Conservation (phyloP, 2,888 invertebrate genomes). For the Acleris cristana region DNA sequence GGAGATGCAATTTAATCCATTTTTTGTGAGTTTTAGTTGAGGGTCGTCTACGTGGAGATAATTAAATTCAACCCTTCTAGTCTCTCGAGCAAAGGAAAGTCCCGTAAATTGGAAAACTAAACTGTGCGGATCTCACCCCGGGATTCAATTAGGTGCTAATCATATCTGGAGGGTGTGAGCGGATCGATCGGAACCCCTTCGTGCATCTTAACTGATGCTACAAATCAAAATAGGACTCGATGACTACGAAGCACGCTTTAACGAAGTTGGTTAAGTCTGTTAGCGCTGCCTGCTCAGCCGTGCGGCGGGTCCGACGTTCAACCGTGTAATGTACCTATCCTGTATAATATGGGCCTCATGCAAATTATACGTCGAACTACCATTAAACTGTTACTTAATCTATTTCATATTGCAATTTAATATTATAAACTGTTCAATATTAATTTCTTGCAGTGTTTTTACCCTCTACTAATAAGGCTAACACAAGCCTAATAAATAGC, state of each 20-base stretch:
- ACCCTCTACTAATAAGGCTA: too few relatives aligned
- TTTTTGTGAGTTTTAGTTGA: conserved; percentile 66
- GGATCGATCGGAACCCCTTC: conserved; percentile 75
- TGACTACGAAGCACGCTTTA: conserved; percentile 30
- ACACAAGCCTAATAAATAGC: too few relatives aligned
- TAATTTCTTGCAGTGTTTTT: too few relatives aligned
- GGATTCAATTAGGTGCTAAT: conserved; percentile 83
- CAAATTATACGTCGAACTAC: conserved; percentile 19
- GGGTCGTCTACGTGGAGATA: conserved; percentile 67
- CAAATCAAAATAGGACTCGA: conserved; percentile 38
- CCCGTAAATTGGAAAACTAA: conserved; percentile 84
- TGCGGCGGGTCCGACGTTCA: conserved; percentile 29
- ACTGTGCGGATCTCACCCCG: conserved; percentile 80
- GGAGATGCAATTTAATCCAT: conserved; percentile 64
- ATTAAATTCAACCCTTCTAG: conserved; percentile 82
- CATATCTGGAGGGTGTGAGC: conserved; percentile 81
- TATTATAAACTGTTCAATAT: too few relatives aligned
- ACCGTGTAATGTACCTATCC: conserved; percentile 32
- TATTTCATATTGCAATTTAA: background rate
- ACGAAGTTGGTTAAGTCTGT: conserved; percentile 38
- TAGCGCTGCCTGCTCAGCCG: conserved; percentile 34
- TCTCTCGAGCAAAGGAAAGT: conserved; percentile 73
- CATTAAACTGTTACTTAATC: conserved; percentile 1
- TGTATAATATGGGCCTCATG: conserved; percentile 24
- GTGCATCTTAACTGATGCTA: conserved; percentile 53